Evolutionary conservation across 2,888 invertebrate species (phyloP).

Genomic region (Helicoverpa assulta): DNA sequence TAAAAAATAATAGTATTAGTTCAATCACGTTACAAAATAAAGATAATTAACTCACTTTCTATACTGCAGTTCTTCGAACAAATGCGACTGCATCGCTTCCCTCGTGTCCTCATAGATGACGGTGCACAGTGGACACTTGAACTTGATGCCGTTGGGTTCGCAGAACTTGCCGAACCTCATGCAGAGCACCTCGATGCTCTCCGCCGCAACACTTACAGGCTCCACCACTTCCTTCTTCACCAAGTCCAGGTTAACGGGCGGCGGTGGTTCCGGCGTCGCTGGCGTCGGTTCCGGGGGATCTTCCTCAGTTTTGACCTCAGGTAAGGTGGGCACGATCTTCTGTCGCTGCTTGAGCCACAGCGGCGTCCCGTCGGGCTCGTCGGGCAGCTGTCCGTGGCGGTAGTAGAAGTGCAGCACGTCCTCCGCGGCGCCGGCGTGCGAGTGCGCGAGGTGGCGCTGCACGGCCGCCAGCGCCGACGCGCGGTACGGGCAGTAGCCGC

Average conservation of each 20-base stretch:
- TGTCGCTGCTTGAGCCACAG: slow-evolving; percentile 81
- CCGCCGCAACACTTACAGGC: slow-evolving; percentile 40
- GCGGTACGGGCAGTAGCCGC: slow-evolving; percentile 91
- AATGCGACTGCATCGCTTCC: slow-evolving; percentile 91
- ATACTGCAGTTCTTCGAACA: slow-evolving; percentile 92
- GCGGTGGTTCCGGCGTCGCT: slow-evolving; percentile 9
- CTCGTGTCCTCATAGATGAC: slow-evolving; percentile 89
- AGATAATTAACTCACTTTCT: slow-evolving; percentile 87
- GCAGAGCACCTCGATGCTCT: slow-evolving; percentile 75
- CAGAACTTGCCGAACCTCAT: slow-evolving; percentile 80
- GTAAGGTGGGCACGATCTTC: slow-evolving; percentile 58
- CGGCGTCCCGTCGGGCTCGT: slow-evolving; percentile 76
- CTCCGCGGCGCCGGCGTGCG: slow-evolving; percentile 86
- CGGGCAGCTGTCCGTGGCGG: slow-evolving; percentile 79
- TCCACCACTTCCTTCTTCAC: slow-evolving; percentile 78
- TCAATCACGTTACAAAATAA: not conserved
- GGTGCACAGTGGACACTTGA: slow-evolving; percentile 91
- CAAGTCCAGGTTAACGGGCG: slow-evolving; percentile 73
- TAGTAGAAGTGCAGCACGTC: slow-evolving; percentile 90
- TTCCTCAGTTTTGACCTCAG: slow-evolving; percentile 74
- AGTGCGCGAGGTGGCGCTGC: slow-evolving; percentile 90
- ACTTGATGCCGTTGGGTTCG: slow-evolving; percentile 88
- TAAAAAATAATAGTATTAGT: too few relatives aligned
- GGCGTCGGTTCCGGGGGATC: slow-evolving; percentile 44
- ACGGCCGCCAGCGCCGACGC: slow-evolving; percentile 89